Evolutionary conservation across 2,113 vertebrate species (phyloP).

Genomic region (Anseranas semipalmata): DNA sequence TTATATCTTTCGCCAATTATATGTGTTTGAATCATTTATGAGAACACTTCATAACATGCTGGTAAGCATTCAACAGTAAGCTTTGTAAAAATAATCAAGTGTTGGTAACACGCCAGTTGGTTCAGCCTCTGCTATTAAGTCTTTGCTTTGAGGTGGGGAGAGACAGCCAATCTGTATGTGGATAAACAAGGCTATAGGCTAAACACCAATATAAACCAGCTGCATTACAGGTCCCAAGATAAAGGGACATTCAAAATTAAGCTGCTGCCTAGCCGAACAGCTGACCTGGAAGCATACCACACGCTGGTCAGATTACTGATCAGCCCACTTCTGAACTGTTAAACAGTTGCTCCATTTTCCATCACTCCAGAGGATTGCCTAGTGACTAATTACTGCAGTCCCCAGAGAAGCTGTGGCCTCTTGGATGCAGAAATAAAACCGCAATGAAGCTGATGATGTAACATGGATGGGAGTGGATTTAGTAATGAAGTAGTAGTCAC

Average conservation of each 20-base stretch:
- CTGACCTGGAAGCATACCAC: neutral
- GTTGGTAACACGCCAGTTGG: neutral
- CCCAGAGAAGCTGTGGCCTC: neutral
- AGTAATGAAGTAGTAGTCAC: neutral
- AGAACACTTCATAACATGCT: neutral
- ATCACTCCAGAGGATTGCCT: neutral
- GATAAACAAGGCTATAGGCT: neutral
- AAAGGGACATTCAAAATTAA: neutral
- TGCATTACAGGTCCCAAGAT: neutral
- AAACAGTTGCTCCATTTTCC: neutral
- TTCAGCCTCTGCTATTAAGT: neutral
- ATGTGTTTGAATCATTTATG: conserved; percentile 1
- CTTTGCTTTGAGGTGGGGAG: neutral
- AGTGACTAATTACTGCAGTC: neutral
- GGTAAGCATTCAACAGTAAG: neutral
- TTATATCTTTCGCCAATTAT: conserved; percentile 45
- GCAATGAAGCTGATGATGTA: neutral
- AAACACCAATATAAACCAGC: neutral
- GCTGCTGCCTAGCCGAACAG: neutral
- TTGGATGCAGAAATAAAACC: neutral
- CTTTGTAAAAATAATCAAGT: conserved; percentile 40
- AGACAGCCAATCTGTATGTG: neutral
- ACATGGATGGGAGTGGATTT: neutral
- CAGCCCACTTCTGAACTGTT: neutral
- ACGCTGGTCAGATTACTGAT: neutral